Evolutionary conservation across 2,797 vertebrate genomes (phyloP).

Genomic region (Gorsachius magnificus): DNA sequence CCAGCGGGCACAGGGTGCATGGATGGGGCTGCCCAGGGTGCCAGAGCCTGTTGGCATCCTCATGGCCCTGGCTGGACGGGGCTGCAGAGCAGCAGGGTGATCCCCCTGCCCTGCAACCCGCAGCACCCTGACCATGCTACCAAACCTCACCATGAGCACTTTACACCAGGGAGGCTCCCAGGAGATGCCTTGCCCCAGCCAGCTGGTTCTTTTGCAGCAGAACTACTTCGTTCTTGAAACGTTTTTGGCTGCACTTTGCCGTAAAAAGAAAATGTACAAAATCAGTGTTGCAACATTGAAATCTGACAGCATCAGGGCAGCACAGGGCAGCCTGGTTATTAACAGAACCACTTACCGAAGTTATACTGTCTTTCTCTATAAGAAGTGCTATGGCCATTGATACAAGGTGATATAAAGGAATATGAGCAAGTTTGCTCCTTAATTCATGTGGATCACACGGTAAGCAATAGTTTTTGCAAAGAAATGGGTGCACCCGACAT

Average conservation of each 20-base stretch:
- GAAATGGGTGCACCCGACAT: not conserved
- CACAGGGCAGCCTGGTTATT: not conserved
- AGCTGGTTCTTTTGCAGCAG: not conserved
- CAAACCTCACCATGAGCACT: rapidly evolving
- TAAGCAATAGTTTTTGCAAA: not conserved
- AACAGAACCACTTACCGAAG: not conserved
- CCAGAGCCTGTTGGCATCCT: not conserved
- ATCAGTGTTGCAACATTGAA: conserved; percentile 11
- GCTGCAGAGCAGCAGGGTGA: not conserved
- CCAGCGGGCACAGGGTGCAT: rapidly evolving
- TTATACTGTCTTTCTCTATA: not conserved
- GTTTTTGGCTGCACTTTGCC: not conserved
- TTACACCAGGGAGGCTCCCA: not conserved
- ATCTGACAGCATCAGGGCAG: not conserved
- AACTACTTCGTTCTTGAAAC: not conserved
- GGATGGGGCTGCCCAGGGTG: not conserved
- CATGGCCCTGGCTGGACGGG: not conserved
- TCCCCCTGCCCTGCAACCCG: not conserved
- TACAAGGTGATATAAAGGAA: not conserved
- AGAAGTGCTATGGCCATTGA: not conserved
- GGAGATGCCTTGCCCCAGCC: not conserved
- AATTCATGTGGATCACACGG: not conserved
- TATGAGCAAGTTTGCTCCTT: not conserved
- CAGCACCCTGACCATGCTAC: not conserved
- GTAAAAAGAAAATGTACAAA: conserved; percentile 52